Percentiles rank a stretch among this genome's conserved stretches.
These are phyloP conservation scores for Philopotamus ludificatus DNA, from an alignment of 1,140 invertebrate genomes.

Conservation along the genomic window DNA sequence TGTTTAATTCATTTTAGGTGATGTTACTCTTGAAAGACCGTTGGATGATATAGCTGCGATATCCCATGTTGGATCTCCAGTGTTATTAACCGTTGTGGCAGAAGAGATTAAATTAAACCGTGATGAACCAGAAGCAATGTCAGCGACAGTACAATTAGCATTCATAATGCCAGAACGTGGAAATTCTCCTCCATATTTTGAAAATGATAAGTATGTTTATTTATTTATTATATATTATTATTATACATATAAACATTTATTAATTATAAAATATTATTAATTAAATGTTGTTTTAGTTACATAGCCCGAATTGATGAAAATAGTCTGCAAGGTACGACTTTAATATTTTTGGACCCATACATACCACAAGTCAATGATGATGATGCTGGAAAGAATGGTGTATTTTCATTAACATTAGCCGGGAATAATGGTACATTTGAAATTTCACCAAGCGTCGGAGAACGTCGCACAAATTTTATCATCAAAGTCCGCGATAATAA, in stretches of 20 bases:
- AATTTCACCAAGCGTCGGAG: conserved; percentile 82
- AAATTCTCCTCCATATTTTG: conserved; percentile 75
- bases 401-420: conserved; percentile 75
- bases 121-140: conserved; percentile 73
- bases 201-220: conserved; percentile 67
- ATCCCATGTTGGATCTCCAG: conserved; percentile 72
- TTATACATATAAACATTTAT: conserved; percentile 1
- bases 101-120: conserved; percentile 73
- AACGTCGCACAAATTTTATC: conserved; percentile 75
- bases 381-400: conserved; percentile 78
- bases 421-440: conserved; percentile 87
- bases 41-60: conserved; percentile 75
- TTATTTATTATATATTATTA: neutral
- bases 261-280: neutral
- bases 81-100: conserved; percentile 78
- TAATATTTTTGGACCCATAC: conserved; percentile 70
- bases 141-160: conserved; percentile 74
- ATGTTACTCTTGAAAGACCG: conserved; percentile 70
- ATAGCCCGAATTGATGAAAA: conserved; percentile 78
- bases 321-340: conserved; percentile 71
- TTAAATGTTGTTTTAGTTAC: conserved; percentile 60
- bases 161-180: conserved; percentile 73
- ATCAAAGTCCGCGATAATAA: conserved; percentile 80
- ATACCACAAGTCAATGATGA: conserved; percentile 71
- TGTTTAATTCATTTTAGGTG: too few relatives aligned